Evolutionary conservation across 2,888 invertebrate genomes (phyloP), one percentile per base, ranked within the genome.

Genomic region (Stenurella melanura): DNA sequence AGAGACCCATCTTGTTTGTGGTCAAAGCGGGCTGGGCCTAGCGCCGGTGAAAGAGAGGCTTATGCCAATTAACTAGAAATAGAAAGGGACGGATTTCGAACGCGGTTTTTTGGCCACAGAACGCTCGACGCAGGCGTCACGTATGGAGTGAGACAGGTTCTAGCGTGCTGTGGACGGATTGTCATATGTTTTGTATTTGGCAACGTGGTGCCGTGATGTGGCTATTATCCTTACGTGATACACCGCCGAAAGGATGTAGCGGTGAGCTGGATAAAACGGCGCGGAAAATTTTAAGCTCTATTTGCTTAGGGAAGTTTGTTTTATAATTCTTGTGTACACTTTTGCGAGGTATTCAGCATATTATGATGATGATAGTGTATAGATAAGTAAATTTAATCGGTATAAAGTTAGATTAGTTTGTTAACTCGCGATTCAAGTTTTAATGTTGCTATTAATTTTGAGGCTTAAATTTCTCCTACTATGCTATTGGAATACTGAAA

Each of bases 11-110:
- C 90, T 91, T 91, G 91, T 92, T 92, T 93, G 93, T 91, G 93
- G 93, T 93, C 91, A 90, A 90, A 90, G 92, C 92, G 92, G 93
- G 93, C 91, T 91, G 93, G 93, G 93, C 92, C 91, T 92, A 91
- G 91, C 91, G 91, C 91, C 91, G 91, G 92, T 91, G 92, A 92
- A 92, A 92, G 92, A 93, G 91, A 90, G 92, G 91, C 91, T 91
- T 91, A 92, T 92, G 91, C 91, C 91, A 91, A 92, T 92, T 92
- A 91, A 91, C 91, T 91, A 90, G 85, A 83, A 87, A 82, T 81
- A 81, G 86, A 89, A 83, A 85, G 87, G 87, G 89, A 87, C 83
- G 86, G 86, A 82, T 82, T 83, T 81, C 82, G 81, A 86, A 80
- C 91, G 92, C 87, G 88, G 89, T 89, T 89, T 92, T 84, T 83